Conservation (phyloP, 2,113 vertebrate species). For the Nyctereutes procyonoides region DNA sequence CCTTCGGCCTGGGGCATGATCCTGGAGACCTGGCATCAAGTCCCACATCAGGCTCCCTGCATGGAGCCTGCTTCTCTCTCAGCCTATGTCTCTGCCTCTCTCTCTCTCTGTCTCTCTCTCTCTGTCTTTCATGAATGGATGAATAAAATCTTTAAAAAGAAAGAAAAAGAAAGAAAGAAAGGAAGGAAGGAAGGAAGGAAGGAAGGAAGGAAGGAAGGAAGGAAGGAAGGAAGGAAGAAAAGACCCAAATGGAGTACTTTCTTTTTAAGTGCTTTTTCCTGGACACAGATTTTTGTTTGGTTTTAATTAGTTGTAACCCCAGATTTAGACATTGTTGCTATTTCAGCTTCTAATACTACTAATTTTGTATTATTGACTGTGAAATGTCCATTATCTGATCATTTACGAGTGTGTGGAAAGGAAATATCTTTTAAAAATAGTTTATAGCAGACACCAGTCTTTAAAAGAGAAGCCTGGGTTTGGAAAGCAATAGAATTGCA, state of each 20-base stretch:
- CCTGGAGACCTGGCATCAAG: too few relatives aligned
- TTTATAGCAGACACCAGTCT: not conserved
- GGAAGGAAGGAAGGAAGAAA: too few relatives aligned
- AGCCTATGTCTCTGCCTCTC: too few relatives aligned
- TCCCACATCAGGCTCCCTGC: too few relatives aligned
- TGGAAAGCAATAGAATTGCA: not conserved
- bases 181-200: too few relatives aligned
- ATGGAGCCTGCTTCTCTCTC: too few relatives aligned
- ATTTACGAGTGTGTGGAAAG: not conserved
- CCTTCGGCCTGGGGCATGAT: too few relatives aligned
- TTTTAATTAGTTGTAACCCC: not conserved
- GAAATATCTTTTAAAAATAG: not conserved
- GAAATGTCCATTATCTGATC: not conserved
- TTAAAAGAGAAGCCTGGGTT: not conserved
- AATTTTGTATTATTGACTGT: not conserved
- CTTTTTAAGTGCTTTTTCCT: not conserved
- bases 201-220: too few relatives aligned
- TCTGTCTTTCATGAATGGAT: too few relatives aligned
- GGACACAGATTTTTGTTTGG: not conserved
- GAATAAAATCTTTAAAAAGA: too few relatives aligned
- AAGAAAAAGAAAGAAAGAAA: too few relatives aligned
- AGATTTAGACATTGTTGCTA: not conserved
- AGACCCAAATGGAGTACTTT: not conserved
- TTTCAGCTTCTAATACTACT: constrained; percentile 12
- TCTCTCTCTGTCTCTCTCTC: too few relatives aligned